Evolutionary conservation across 2,797 vertebrate genomes (phyloP).

Genomic region (Trachops cirrhosus): DNA sequence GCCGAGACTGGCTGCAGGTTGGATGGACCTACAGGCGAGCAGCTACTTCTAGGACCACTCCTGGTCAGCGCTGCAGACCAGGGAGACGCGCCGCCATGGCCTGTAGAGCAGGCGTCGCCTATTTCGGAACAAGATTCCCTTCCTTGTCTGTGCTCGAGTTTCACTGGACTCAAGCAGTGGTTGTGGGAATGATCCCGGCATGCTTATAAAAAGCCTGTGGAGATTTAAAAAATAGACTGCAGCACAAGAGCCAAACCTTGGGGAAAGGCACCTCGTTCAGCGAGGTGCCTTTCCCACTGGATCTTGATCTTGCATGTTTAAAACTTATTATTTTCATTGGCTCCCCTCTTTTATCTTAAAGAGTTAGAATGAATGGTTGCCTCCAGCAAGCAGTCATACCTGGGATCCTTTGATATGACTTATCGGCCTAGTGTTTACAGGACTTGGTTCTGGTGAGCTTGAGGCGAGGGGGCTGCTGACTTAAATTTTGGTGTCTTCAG

Average conservation of each 20-base stretch:
- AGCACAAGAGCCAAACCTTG: background rate
- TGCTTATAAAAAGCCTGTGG: background rate
- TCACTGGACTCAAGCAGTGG: background rate
- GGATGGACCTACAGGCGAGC: fast-evolving
- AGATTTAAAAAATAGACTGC: background rate
- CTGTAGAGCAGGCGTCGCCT: background rate
- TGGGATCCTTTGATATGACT: background rate
- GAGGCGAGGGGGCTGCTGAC: background rate
- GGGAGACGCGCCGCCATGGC: background rate
- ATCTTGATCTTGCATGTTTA: background rate
- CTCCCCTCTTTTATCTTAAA: background rate
- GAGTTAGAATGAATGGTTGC: background rate
- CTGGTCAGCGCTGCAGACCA: fast-evolving
- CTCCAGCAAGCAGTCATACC: background rate
- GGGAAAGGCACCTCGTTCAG: background rate
- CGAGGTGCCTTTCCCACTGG: background rate
- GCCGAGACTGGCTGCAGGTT: fast-evolving
- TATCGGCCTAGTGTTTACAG: background rate
- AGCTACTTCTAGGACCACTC: fast-evolving
- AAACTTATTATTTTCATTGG: fast-evolving
- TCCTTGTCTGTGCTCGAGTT: fast-evolving
- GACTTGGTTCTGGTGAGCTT: background rate
- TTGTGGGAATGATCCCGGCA: fast-evolving
- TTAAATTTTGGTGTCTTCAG: background rate
- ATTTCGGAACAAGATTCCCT: fast-evolving